phyloP scores from a whole-genome alignment of 2,888 invertebrate species.

The Tiliacea citrago region DNA sequence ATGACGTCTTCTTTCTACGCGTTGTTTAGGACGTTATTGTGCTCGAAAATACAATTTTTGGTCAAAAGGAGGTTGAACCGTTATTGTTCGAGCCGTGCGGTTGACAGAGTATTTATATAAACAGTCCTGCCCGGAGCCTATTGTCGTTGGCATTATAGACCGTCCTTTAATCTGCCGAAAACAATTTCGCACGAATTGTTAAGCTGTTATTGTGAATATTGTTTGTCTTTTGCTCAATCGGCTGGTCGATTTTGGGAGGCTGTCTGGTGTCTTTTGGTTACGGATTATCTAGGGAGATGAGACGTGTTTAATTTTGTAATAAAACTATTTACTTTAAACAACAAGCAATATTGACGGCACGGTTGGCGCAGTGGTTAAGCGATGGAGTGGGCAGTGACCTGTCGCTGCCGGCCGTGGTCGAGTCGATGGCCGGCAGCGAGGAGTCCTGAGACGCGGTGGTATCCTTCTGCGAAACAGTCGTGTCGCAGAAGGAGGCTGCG shows the following conservation, averaged over 20 bases:
- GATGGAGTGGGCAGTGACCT: too few species aligned
- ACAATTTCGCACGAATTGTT: conserved; percentile 75
- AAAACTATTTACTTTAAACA: neutral
- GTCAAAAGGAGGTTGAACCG: conserved; percentile 75
- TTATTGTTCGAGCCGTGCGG: conserved; percentile 80
- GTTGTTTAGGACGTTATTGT: conserved; percentile 76
- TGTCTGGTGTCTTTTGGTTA: conserved; percentile 32
- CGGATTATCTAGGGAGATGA: conserved; percentile 29
- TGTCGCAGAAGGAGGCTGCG: too few species aligned
- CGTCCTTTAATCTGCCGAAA: conserved; percentile 79
- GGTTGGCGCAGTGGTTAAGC: too few species aligned
- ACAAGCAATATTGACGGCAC: too few species aligned
- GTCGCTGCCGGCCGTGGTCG: too few species aligned
- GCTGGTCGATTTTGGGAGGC: conserved; percentile 45
- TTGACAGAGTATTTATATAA: conserved; percentile 85
- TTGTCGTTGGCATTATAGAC: conserved; percentile 81
- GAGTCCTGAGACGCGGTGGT: too few species aligned
- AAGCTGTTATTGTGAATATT: conserved; percentile 64
- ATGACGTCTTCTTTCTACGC: conserved; percentile 74
- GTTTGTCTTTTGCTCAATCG: conserved; percentile 63
- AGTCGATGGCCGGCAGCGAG: too few species aligned
- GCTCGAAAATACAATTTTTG: conserved; percentile 83
- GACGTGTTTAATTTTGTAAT: conserved; percentile 18
- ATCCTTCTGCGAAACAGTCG: too few species aligned
- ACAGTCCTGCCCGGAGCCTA: conserved; percentile 75